phyloP scores from a whole-genome alignment of 1,140 invertebrate genomes.

The Zaprionus inermis region DNA sequence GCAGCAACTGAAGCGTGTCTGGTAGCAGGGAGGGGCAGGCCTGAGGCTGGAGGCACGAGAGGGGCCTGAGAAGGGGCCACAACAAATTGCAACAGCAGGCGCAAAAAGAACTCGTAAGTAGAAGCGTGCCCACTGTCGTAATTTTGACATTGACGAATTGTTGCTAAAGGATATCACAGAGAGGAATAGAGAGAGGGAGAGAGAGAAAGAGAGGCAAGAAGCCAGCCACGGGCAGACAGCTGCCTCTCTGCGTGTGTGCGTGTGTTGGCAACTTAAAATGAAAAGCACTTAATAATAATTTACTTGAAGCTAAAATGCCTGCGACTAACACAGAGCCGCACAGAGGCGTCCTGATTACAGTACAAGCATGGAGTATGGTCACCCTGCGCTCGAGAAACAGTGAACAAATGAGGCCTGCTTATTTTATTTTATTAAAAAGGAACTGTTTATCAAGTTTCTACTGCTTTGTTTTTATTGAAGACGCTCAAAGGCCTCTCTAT shows the following conservation, averaged over 20 bases:
- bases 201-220: conserved; percentile 4
- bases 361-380: not conserved
- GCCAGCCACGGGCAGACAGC: not conserved
- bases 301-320: conserved; percentile 36
- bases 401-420: not conserved
- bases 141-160: conserved; percentile 79
- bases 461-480: no score
- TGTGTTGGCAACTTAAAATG: conserved; percentile 56
- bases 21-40: not conserved
- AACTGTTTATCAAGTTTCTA: no score
- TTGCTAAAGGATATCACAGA: conserved; percentile 46
- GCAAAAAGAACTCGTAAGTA: conserved; percentile 54
- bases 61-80: not conserved
- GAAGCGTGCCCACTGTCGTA: conserved; percentile 63
- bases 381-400: not conserved
- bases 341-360: conserved; percentile 20
- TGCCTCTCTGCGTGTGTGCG: conserved; percentile 6
- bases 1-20: conserved; percentile 7
- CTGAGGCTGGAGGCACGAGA: not conserved
- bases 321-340: conserved; percentile 7
- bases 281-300: conserved; percentile 78
- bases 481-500: no score
- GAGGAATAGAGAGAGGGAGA: not conserved
- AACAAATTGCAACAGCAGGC: conserved; percentile 65
- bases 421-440: not conserved